Evolutionary conservation across 2,888 invertebrate genomes (phyloP).

Genomic region (Melolontha melolontha): DNA sequence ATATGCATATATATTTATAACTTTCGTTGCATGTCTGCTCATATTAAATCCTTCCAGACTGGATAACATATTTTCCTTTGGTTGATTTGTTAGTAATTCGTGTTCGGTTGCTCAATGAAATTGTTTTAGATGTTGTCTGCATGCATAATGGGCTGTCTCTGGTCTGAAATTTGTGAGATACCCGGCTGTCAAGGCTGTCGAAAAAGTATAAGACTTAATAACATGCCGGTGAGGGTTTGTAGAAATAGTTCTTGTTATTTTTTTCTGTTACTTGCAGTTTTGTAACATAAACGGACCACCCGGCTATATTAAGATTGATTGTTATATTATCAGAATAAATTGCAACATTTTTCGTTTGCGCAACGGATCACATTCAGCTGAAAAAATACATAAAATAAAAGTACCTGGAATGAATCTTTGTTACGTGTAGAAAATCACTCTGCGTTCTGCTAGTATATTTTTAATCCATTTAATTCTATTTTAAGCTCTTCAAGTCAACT

Average conservation of each 20-base stretch:
- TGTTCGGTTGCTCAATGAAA: constrained; percentile 34
- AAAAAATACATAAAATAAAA: too few relatives aligned
- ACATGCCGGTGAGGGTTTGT: constrained; percentile 24
- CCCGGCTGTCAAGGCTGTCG: constrained; percentile 34
- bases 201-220: constrained; percentile 39
- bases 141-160: constrained; percentile 33
- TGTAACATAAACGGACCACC: constrained; percentile 29
- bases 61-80: constrained; percentile 14
- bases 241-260: constrained; percentile 16
- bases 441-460: too few relatives aligned
- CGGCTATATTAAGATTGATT: constrained; percentile 8
- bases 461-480: too few relatives aligned
- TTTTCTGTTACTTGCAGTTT: constrained; percentile 11
- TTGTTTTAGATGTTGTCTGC: constrained; percentile 34
- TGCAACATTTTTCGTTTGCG: too few relatives aligned
- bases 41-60: constrained; percentile 19
- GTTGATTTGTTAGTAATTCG: constrained; percentile 27
- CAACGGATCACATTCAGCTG: too few relatives aligned
- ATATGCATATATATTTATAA: constrained; percentile 1
- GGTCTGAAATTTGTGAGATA: constrained; percentile 38
- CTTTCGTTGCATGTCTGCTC: constrained; percentile 29
- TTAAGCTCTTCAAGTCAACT: too few relatives aligned
- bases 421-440: too few relatives aligned
- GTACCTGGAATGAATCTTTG: too few relatives aligned
- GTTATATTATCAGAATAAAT: constrained; percentile 1